Evolutionary conservation across 2,888 invertebrate species (phyloP).

Genomic region (Opisthograptis luteolata): DNA sequence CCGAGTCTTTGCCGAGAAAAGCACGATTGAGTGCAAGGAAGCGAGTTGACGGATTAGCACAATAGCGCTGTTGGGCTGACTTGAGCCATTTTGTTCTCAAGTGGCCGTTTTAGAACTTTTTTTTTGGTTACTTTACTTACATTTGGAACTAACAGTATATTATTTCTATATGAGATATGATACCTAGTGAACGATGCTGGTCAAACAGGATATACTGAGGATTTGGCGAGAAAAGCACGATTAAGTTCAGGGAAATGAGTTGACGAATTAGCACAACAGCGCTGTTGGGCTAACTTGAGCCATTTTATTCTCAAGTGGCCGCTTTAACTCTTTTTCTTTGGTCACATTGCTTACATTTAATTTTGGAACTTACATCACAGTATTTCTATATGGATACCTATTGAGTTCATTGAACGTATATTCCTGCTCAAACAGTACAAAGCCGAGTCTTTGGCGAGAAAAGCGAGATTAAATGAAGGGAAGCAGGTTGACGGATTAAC

Average conservation of each 20-base stretch:
- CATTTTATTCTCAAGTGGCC: slow-evolving; percentile 26
- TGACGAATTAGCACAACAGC: slow-evolving; percentile 50
- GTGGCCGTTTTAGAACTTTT: slow-evolving; percentile 11
- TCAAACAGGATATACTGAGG: too few species aligned
- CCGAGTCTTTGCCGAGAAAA: slow-evolving; percentile 11
- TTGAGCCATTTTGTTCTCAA: slow-evolving; percentile 32
- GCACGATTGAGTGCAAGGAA: slow-evolving; percentile 50
- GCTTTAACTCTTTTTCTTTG: slow-evolving; percentile 12
- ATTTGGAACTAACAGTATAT: background rate
- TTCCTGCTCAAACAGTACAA: background rate
- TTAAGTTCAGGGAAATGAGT: slow-evolving; percentile 37
- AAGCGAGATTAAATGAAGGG: slow-evolving; percentile 46
- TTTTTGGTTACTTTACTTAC: slow-evolving; percentile 25
- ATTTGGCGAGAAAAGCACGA: background rate
- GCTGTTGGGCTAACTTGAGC: slow-evolving; percentile 41
- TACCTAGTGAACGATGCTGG: background rate
- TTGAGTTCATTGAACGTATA: background rate
- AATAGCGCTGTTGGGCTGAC: slow-evolving; percentile 40
- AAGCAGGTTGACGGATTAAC: slow-evolving; percentile 53
- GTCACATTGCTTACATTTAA: background rate
- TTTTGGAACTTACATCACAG: too few species aligned
- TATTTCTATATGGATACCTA: too few species aligned
- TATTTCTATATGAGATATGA: background rate
- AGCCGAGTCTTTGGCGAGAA: slow-evolving; percentile 2
- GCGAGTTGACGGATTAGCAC: slow-evolving; percentile 52